Evolutionary conservation across 2,113 vertebrate genomes (phyloP).

Genomic region (Oriolus oriolus): DNA sequence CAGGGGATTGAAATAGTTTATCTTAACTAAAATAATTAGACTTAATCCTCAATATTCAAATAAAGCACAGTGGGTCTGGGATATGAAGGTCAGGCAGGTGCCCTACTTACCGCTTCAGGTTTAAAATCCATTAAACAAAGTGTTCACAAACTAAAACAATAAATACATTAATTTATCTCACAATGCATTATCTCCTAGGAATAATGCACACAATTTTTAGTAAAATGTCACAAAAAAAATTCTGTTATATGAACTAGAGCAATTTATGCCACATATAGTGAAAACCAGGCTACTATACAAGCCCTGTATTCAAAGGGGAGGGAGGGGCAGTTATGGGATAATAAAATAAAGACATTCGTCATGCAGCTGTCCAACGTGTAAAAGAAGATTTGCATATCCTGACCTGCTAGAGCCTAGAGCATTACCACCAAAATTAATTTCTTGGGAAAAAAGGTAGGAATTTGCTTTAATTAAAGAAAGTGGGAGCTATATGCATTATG

Average conservation of each 20-base stretch:
- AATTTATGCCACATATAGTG: neutral
- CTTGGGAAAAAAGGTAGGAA: slow-evolving; percentile 29
- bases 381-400: slow-evolving; percentile 10
- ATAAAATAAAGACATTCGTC: slow-evolving; percentile 30
- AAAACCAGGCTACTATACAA: neutral
- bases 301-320: neutral
- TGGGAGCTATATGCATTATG: neutral
- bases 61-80: neutral
- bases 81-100: neutral
- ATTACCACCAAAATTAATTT: slow-evolving; percentile 41
- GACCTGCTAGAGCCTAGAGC: slow-evolving; percentile 7
- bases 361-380: neutral
- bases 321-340: neutral
- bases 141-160: neutral
- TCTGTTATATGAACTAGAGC: neutral
- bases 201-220: neutral
- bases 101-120: neutral
- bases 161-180: neutral
- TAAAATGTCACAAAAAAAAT: neutral
- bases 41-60: neutral
- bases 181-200: neutral
- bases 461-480: slow-evolving; percentile 52
- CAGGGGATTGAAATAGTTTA: neutral
- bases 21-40: neutral
- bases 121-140: neutral